Evolutionary conservation across 1,140 invertebrate genomes (phyloP), one percentile per base, ranked within the genome.

Genomic region (Trachelipus rathkii): DNA sequence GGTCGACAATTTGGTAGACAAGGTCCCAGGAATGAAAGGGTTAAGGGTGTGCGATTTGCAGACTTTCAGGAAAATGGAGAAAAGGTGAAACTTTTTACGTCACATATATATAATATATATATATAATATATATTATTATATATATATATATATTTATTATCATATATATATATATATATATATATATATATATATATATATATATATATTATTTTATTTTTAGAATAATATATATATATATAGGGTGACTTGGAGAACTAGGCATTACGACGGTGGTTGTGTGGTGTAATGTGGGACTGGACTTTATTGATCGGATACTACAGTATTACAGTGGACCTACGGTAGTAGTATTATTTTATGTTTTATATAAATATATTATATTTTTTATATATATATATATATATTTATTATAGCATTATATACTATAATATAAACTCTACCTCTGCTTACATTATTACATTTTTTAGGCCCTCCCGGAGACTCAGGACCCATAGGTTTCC

Each of bases 21-120:
- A 7, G 74, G 74, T 7, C 4, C 69, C 67, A 7, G 74, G 74
- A 13, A 76, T 76, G 69, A 76, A 76, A 44, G 74, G 74, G 24
- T 76, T 76, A 76, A 76, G 24, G 74, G 74, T 4, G 74, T 66
- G 0, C 68, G 74, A 44, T 71, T 76, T 19, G 74, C 19, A 21
- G 74, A 13, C 44, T 71, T 19, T 68, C 74, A 23, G 74, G 74
- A 43, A 5, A 53, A 44, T 19, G 74, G 74, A 23, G 67, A 71
- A 9, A 76, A 76, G 74, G 74, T 76, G 7, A 71, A 33, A 33
- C 1, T 33, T 33, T 33, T 33, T 1, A 33, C 33, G 33, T 33
- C 33, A 33, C 33, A 33, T 3, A 33, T 6, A 33, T 33, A 33
- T 1, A 6, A 33, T 33, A 33, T 33, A 33, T 33, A 33, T 33